Evolutionary conservation across 2,797 vertebrate genomes (phyloP).

Genomic region (Alauda arvensis): DNA sequence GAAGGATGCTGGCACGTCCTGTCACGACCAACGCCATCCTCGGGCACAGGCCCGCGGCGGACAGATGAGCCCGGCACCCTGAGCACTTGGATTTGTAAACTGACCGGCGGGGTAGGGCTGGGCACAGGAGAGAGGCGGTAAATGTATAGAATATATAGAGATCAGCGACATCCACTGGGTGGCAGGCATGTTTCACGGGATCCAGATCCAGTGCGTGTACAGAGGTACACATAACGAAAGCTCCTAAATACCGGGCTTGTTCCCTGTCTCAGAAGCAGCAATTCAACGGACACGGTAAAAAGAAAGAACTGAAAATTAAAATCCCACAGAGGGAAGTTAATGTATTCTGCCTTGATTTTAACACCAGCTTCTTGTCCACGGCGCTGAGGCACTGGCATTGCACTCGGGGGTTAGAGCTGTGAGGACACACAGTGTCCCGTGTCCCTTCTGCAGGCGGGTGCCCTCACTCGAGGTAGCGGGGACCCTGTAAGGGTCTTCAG

Average conservation of each 20-base stretch:
- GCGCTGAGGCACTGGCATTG: neutral
- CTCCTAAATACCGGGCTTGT: neutral
- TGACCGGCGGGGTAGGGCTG: rapidly evolving
- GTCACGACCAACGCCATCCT: rapidly evolving
- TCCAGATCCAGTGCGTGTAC: rapidly evolving
- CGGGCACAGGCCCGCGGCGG: rapidly evolving
- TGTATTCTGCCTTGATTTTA: neutral
- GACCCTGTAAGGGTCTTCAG: neutral
- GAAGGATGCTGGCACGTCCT: rapidly evolving
- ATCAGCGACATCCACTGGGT: slow-evolving; percentile 38
- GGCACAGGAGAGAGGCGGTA: rapidly evolving
- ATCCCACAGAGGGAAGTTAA: neutral
- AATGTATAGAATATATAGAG: neutral
- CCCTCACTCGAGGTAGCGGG: rapidly evolving
- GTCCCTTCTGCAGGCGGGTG: neutral
- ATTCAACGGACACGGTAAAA: rapidly evolving
- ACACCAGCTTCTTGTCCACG: neutral
- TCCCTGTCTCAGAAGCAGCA: neutral
- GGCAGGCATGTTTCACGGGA: slow-evolving; percentile 10
- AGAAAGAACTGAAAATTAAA: too few relatives aligned
- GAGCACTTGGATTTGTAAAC: neutral
- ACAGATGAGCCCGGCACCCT: neutral
- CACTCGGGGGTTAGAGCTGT: rapidly evolving
- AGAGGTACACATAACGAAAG: neutral
- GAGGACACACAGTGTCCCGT: rapidly evolving